Evolutionary conservation across 2,888 invertebrate species (phyloP), one percentile per base, ranked within the genome.

Genomic region (Spodoptera exigua): DNA sequence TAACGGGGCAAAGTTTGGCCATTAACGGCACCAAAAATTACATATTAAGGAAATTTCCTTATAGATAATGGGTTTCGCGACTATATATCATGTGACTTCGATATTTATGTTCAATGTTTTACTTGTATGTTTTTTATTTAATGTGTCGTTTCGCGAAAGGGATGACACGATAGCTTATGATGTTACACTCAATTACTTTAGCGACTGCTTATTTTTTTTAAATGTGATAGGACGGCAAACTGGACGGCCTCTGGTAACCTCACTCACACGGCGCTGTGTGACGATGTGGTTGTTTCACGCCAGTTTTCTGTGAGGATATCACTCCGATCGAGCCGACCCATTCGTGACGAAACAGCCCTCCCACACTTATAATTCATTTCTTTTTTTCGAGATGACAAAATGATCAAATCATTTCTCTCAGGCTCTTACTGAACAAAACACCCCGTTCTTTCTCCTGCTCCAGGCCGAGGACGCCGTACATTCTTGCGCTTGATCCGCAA

Each of bases 21-120:
- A 78, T 87, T 88, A 84, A 74, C 74, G 75, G 76, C 75, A 76
- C 78, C 82, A 86, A 85, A 84, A 84, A 85, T 87, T 84, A 83
- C 76, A 82, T 82, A 83, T 81, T 82, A 83, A 78, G 75, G 80
- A 80, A 83, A 83, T 81, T 80, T 78, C 73, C 74, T 76, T 70
- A 70, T 69, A 79, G 72, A 71, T 63, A 72, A 76, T 67, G 69
- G 54, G 48, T 63, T 53, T 39, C 64, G 63, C 54, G 18, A 35
- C 32, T 56, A 45, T 64, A 63, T 64, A 61, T 78, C 55, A 61
- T 57, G 49, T 32, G 56, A 78, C 63, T 72, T 76, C 61, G 51
- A 76, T 73, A 65, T 75, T 75, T 67, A 70, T 60, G 56, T 47
- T 32, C 34, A 61, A 64, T 77, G 58, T 70, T 74, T 58, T 63